A percentile compares a stretch with the other conserved stretches of the same genome.
Evolutionary conservation across 2,888 invertebrate genomes (phyloP).

Genomic region (Cartodere bifasciata): DNA sequence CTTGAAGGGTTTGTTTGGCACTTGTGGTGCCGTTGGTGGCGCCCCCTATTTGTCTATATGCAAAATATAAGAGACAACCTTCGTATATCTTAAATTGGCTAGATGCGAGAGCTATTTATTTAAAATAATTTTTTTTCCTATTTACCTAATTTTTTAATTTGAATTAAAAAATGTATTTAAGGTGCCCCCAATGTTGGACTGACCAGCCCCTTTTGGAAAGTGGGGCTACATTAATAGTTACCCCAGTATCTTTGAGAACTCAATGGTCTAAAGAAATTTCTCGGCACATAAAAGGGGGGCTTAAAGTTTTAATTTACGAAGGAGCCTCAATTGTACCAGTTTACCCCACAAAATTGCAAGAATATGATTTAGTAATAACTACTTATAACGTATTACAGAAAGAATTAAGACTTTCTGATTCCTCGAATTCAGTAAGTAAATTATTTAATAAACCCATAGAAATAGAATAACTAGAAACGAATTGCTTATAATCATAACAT

Average conservation of each 20-base stretch:
- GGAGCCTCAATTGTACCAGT: conserved; percentile 38
- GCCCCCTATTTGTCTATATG: too few species aligned
- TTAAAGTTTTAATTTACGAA: conserved; percentile 43
- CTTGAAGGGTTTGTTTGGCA: too few species aligned
- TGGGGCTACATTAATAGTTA: conserved; percentile 57
- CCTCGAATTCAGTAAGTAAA: too few species aligned
- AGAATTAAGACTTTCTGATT: conserved; percentile 50
- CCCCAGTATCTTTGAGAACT: conserved; percentile 50
- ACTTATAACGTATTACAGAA: conserved; percentile 51
- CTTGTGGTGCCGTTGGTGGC: too few species aligned
- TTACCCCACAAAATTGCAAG: conserved; percentile 47
- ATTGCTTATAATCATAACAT: too few species aligned
- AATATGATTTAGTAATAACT: conserved; percentile 59
- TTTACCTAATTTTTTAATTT: too few species aligned
- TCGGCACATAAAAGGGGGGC: conserved; percentile 42
- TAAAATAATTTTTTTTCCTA: too few species aligned
- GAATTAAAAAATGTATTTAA: background rate
- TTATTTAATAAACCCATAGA: too few species aligned
- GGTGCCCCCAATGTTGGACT: conserved; percentile 56
- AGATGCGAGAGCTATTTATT: too few species aligned
- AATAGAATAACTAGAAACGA: too few species aligned
- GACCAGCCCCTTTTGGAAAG: conserved; percentile 39
- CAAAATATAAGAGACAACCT: too few species aligned
- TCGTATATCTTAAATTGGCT: too few species aligned
- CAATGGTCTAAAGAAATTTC: conserved; percentile 64